Conservation (phyloP, 2,797 vertebrate species). For the Odontamblyopus lacepedii region DNA sequence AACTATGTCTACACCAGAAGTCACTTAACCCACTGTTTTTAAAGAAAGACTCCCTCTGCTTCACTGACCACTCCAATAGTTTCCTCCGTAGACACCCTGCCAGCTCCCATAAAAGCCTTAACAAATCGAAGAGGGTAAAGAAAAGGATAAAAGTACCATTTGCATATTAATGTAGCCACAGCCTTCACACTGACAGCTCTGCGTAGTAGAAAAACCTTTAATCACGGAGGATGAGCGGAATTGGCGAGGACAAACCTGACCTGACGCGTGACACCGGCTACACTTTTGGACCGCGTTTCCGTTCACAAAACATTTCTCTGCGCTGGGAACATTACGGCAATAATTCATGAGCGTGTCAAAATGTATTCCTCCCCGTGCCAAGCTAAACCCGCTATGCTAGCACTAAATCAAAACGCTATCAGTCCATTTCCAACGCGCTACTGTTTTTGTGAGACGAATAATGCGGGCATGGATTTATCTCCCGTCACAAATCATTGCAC, state of each 20-base stretch:
- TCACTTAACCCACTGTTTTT: background rate
- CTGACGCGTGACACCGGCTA: conserved; percentile 9
- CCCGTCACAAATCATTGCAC: conserved; percentile 28
- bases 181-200: conserved; percentile 25
- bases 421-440: background rate
- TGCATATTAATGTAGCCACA: conserved; percentile 18
- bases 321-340: conserved; percentile 1
- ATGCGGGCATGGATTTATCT: conserved; percentile 2
- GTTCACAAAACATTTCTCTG: conserved; percentile 5
- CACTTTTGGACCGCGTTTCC: background rate
- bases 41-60: background rate
- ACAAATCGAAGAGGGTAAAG: conserved; percentile 7
- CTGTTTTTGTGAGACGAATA: background rate
- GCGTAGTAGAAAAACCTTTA: conserved; percentile 20
- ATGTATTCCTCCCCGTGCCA: conserved; percentile 6
- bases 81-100: background rate
- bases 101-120: conserved; percentile 12
- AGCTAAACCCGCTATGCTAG: background rate
- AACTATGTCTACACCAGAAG: background rate
- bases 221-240: conserved; percentile 24
- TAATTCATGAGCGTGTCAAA: conserved; percentile 12
- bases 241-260: conserved; percentile 18
- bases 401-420: conserved; percentile 14
- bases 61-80: background rate
- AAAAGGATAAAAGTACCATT: conserved; percentile 28